Evolutionary conservation across 1,140 invertebrate species (phyloP), one percentile per base, ranked within the genome.

Genomic region (Mesaphorura yosii): DNA sequence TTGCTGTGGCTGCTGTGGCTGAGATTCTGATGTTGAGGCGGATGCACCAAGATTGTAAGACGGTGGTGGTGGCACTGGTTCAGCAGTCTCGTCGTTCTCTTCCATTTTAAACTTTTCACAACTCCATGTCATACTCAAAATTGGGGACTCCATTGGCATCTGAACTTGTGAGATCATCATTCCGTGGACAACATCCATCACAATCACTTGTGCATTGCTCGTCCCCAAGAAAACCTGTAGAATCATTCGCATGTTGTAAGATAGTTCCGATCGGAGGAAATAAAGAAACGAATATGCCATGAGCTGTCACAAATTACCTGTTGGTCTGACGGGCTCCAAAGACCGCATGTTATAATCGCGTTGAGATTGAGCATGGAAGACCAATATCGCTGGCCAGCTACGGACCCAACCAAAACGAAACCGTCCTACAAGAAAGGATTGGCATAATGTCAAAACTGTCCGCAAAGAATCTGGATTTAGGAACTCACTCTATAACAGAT

Each of bases 401-500:
- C 92, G 0, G 91, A 96, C 0, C 92, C 92, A 1, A 95, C 91
- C 52, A 96, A 68, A 3, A 96, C 90, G 70, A 96, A 96, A 1
- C 90, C 90, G 73, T 96, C 91, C 79, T 86, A n/a, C n/a, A n/a
- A n/a, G n/a, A n/a, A n/a, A n/a, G n/a, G n/a, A n/a, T n/a, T n/a
- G n/a, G n/a, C n/a, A n/a, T n/a, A n/a, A 57, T 12, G 63, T 12
- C 7, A 23, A 46, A 46, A 46, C 7, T n/a, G 19, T 23, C 19
- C 15, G 40, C 19, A 20, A 42, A 20, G 19, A 46, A 4, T 46
- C 6, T 46, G 10, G 22, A 41, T 7, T 41, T 41, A 22, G 22
- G n/a, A n/a, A n/a, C n/a, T n/a, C n/a, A n/a, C n/a, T n/a, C n/a
- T 92, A 70, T 98, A 98, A 68, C 91, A 96, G 64, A 98, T 98